Base-by-base conservation (phyloP, 92 coral and sea anemone genomes). In the Hydrozoanthus gracilis region DNA sequence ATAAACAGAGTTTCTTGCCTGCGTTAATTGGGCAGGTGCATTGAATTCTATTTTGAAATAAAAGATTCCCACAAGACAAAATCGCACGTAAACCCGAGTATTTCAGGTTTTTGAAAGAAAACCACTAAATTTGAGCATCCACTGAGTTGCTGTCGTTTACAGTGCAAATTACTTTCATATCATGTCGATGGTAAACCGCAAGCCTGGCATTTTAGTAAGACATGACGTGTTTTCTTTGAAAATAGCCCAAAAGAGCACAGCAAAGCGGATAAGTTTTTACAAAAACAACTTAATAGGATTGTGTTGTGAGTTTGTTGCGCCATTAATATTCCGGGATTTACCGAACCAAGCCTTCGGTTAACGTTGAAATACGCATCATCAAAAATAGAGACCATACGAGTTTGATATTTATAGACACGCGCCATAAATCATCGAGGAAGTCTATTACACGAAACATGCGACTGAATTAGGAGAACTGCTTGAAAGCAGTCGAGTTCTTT, bases 11-110 rank as follows among this genome's bases (percentile, higher is more conserved):
- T 83, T 89, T 86, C 88, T 78, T 78, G 50, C 73, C 78, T 83
- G 78, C 71, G 89, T 83, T 91, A 87, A 91, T 86, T 17, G 8
- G 69, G 89, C 93, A 91, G 93, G 93, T 91, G 93, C 80, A 46
- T 83, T 67, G 84, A 75, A 70, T 76, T 82, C 85, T 68, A 70
- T 77, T 84, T 27, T 84, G 91, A 91, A 88, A 78, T 46, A 71
- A 62, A 54, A 91, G 56, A 76, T 74, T 87, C 91, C 84, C 93
- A 91, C 91, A 91, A 71, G 83, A 83, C 76, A 72, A 52, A 84
- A 69, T 58, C 76, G 20, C 45, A 18, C 65, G 85, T 27, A n/a
- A 80, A 62, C 17, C 44, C 60, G 35, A 48, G 60, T 48, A 65
- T 65, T 65, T 27, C 44, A 27, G 49, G 9, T 76, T 76, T 56